phyloP scores from a whole-genome alignment of 2,113 vertebrate species.

The Vidua chalybeata region DNA sequence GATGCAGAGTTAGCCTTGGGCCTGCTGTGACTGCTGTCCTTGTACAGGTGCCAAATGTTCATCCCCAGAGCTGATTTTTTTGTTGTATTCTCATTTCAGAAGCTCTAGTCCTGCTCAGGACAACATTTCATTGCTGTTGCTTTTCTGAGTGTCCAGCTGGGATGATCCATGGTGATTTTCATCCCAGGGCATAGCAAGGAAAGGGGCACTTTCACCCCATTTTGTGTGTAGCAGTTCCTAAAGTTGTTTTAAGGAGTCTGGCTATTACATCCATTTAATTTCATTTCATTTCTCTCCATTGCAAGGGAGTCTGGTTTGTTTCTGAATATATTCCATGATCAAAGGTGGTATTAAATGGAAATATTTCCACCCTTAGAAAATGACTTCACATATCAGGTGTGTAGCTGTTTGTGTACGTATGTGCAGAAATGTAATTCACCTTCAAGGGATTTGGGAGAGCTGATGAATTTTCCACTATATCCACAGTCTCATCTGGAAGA shows the following conservation, averaged over 20 bases:
- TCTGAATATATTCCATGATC: background rate
- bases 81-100: background rate
- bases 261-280: background rate
- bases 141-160: background rate
- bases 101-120: background rate
- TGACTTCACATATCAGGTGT: fast-evolving
- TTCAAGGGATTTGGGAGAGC: background rate
- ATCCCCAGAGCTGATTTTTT: background rate
- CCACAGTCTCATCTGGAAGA: background rate
- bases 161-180: background rate
- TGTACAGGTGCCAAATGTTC: background rate
- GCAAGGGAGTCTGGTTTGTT: background rate
- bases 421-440: background rate
- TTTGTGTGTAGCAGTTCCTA: background rate
- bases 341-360: background rate
- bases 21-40: background rate
- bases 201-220: background rate
- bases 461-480: background rate
- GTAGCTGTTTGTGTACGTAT: background rate
- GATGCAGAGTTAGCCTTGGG: background rate
- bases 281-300: background rate
- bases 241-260: background rate
- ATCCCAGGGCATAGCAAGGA: background rate
- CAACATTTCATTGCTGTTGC: background rate
- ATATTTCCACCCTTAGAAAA: background rate